Base-by-base conservation (phyloP, 1,140 invertebrate species). In the Trichonephila clavipes region DNA sequence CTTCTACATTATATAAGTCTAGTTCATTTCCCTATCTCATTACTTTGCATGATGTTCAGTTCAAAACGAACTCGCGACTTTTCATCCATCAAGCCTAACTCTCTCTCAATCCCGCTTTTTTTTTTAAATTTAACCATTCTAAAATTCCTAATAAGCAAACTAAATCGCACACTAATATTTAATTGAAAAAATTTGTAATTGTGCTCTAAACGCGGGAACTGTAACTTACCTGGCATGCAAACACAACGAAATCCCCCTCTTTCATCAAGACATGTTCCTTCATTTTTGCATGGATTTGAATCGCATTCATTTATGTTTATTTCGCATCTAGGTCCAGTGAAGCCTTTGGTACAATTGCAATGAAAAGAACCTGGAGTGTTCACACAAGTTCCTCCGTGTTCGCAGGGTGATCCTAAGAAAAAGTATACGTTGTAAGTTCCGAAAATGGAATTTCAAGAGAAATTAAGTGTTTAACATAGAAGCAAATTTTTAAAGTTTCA, bases 201-300 rank as follows among this genome's bases (percentile, higher is more conserved):
- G 4, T 40, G 51, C 51, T 51, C 51, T 51, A 5, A 51, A 44
- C 6, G 24, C 40, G 51, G 40, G 28, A 62, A 12, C 1, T n/a
- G 18, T 2, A 8, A 95, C 97, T 97, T 97, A 99, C 98, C 98
- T 95, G 98, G 98, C 98, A 99, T 99, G 96, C 99, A 99, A 95
- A 99, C 98, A 95, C 98, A 99, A 94, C 98, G 96, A 96, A 98
- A 99, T 8, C 98, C 98, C 7, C 98, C 98, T n/a, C 98, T 98
- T 96, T 99, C 98, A 95, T 99, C 98, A 88, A 99, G 96, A 95
- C 98, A 99, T 81, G 98, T 99, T 85, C 98, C 98, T 95, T 99
- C 98, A 95, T 99, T 99, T 95, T 98, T 97, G 96, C 98, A 99
- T 0, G 98, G 98, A 96, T 98, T 98, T 6, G 98, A 98, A 95